Evolutionary conservation across 2,113 vertebrate genomes (phyloP).

Genomic region (Zeus faber): DNA sequence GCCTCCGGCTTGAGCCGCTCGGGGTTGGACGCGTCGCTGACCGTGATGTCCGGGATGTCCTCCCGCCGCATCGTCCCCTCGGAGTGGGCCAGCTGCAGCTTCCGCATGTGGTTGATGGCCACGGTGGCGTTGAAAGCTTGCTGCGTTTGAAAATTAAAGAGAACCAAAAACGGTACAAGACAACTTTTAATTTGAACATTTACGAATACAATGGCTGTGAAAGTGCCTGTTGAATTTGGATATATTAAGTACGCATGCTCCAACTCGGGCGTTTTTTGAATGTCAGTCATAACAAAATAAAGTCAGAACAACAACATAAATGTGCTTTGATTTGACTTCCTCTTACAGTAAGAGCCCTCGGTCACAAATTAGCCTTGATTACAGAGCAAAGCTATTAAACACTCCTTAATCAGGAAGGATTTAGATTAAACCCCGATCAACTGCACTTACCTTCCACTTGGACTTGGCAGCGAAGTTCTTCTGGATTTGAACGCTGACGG

Average conservation of each 20-base stretch:
- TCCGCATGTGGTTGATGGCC: slow-evolving; percentile 94
- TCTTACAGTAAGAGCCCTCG: not conserved
- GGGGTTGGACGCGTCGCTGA: slow-evolving; percentile 53
- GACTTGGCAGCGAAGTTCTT: slow-evolving; percentile 96
- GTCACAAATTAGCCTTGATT: slow-evolving; percentile 21
- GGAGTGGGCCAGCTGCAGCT: slow-evolving; percentile 82
- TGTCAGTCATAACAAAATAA: not conserved
- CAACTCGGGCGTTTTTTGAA: not conserved
- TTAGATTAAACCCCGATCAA: slow-evolving; percentile 10
- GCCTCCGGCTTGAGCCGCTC: slow-evolving; percentile 19
- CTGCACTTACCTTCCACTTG: slow-evolving; percentile 90
- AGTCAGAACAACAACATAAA: not conserved
- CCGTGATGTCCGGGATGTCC: slow-evolving; percentile 56
- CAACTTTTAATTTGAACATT: too few relatives aligned
- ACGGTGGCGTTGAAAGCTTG: slow-evolving; percentile 90
- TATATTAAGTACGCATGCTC: too few relatives aligned
- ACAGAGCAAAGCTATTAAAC: slow-evolving; percentile 29
- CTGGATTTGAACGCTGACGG: slow-evolving; percentile 93
- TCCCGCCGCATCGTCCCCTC: slow-evolving; percentile 24
- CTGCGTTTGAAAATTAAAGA: too few relatives aligned
- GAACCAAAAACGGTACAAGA: too few relatives aligned
- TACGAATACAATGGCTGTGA: too few relatives aligned
- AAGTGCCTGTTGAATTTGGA: too few relatives aligned
- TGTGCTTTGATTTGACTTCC: not conserved
- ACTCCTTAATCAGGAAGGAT: slow-evolving; percentile 49